A percentile compares a stretch with the other conserved stretches of the same genome.
Conservation (phyloP, 1,140 invertebrate species). For the Mizuhopecten yessoensis region DNA sequence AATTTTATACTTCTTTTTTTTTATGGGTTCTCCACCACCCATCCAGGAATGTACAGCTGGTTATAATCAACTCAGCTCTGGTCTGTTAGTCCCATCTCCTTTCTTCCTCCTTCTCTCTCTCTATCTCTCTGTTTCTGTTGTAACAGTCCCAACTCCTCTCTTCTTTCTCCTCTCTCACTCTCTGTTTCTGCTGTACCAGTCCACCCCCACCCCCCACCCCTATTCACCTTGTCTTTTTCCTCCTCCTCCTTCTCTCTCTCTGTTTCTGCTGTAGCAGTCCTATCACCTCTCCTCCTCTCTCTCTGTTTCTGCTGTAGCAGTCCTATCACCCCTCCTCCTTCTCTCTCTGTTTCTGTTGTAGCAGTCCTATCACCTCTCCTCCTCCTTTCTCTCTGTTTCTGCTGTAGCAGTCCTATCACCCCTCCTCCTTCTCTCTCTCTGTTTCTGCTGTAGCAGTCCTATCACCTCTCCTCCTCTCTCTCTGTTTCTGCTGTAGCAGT, state of each 20-base stretch:
- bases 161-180: background rate
- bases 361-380: background rate
- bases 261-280: background rate
- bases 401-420: too few relatives aligned
- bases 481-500: too few relatives aligned
- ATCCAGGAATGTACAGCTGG: conserved; percentile 31
- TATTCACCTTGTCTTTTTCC: background rate
- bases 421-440: background rate
- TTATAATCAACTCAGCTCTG: background rate
- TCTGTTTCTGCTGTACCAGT: too few relatives aligned
- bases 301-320: too few relatives aligned
- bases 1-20: conserved; percentile 32
- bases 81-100: background rate
- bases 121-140: background rate
- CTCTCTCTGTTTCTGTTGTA: background rate
- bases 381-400: background rate
- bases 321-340: too few relatives aligned
- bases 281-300: background rate
- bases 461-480: background rate
- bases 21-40: conserved; percentile 36
- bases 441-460: too few relatives aligned
- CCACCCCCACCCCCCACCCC: too few relatives aligned
- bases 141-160: background rate
- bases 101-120: background rate
- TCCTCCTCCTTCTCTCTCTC: background rate